Conservation (phyloP, 2,797 vertebrate genomes). For the Rallus crepitans region DNA sequence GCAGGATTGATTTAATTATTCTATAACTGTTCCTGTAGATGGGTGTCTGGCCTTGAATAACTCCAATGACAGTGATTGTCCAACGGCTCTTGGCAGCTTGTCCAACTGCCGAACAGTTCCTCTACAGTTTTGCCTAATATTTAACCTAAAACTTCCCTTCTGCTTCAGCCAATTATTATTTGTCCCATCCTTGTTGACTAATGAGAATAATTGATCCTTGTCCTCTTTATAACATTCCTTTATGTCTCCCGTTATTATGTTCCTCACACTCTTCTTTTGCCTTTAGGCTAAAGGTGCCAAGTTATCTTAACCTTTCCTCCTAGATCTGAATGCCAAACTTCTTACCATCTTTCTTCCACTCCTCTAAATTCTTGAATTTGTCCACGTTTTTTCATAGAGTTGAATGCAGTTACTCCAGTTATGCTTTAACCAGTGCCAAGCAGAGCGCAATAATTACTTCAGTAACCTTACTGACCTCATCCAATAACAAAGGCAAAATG, state of each 20-base stretch:
- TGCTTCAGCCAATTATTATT: slow-evolving; percentile 73
- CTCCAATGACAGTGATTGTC: slow-evolving; percentile 44
- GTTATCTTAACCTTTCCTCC: slow-evolving; percentile 79
- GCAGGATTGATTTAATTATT: slow-evolving; percentile 77
- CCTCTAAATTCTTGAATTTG: slow-evolving; percentile 68
- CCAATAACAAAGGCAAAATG: slow-evolving; percentile 76
- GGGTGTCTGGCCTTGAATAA: slow-evolving; percentile 61
- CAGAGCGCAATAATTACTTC: slow-evolving; percentile 78
- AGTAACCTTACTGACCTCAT: slow-evolving; percentile 72
- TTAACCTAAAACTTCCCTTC: slow-evolving; percentile 75
- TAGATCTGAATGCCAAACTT: slow-evolving; percentile 76
- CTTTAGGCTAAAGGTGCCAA: slow-evolving; percentile 77
- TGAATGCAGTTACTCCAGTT: slow-evolving; percentile 63
- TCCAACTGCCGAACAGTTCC: slow-evolving; percentile 55
- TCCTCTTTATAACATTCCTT: slow-evolving; percentile 70
- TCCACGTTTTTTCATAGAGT: slow-evolving; percentile 53
- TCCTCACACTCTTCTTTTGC: slow-evolving; percentile 55
- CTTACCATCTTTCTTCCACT: slow-evolving; percentile 69
- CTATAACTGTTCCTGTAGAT: slow-evolving; percentile 74
- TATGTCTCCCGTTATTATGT: slow-evolving; percentile 54
- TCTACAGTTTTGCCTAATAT: slow-evolving; percentile 71
- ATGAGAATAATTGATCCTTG: slow-evolving; percentile 77
- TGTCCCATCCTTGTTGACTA: slow-evolving; percentile 70
- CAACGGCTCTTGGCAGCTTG: slow-evolving; percentile 66
- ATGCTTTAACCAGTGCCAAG: slow-evolving; percentile 73